Conservation (phyloP, 2,113 vertebrate genomes). For the Choloepus hoffmanni region DNA sequence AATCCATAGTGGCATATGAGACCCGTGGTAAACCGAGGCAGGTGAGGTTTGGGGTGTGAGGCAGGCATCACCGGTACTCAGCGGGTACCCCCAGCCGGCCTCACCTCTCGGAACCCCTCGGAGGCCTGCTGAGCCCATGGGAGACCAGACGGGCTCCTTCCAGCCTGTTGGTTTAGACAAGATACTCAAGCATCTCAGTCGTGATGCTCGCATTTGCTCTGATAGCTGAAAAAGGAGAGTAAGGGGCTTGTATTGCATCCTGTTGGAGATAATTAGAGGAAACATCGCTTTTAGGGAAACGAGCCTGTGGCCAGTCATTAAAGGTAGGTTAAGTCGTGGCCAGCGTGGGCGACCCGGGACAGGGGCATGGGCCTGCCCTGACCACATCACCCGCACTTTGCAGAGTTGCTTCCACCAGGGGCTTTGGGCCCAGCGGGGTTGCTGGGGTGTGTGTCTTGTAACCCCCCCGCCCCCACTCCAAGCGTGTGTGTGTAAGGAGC, state of each 20-base stretch:
- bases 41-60: rapidly evolving
- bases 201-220: conserved; percentile 75
- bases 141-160: conserved; percentile 72
- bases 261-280: conserved; percentile 83
- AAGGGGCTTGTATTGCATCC: conserved; percentile 78
- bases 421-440: neutral
- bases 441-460: too few relatives aligned
- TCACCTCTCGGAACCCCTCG: neutral
- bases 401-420: neutral
- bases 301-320: conserved; percentile 82
- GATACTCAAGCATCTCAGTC: conserved; percentile 81
- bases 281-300: conserved; percentile 83
- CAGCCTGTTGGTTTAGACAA: conserved; percentile 80
- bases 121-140: neutral
- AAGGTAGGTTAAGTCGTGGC: conserved; percentile 79
- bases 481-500: neutral
- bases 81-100: rapidly evolving
- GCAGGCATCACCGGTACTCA: neutral
- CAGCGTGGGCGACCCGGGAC: neutral
- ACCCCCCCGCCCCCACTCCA: rapidly evolving
- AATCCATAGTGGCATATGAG: rapidly evolving
- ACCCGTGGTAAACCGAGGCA: rapidly evolving
- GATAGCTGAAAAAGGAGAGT: conserved; percentile 82
- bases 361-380: neutral
- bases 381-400: neutral